Conservation (phyloP, 30 jellyfish, hydroid and myxozoan species). For the Sanderia malayensis region DNA sequence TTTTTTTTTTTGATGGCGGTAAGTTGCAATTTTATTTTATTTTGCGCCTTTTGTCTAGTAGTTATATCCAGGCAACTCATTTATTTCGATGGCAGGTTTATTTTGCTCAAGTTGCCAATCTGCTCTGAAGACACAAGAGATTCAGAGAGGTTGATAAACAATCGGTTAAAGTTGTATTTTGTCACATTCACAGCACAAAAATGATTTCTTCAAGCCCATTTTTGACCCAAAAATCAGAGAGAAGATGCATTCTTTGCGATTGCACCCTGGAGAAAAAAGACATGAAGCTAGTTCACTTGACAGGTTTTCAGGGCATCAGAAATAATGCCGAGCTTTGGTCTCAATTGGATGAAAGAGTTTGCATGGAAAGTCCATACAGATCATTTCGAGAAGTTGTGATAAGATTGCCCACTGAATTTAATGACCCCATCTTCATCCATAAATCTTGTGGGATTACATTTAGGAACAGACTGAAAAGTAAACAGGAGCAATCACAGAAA, state of each 20-base stretch:
- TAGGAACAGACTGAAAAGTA: slow-evolving; percentile 34
- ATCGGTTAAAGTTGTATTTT: slow-evolving; percentile 9
- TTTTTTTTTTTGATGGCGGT: slow-evolving; percentile 1
- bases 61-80: background rate
- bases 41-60: background rate
- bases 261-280: slow-evolving; percentile 29
- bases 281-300: slow-evolving; percentile 24
- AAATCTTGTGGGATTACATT: slow-evolving; percentile 41
- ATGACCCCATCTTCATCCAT: slow-evolving; percentile 22
- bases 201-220: slow-evolving; percentile 23
- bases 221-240: slow-evolving; percentile 8
- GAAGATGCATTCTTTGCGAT: slow-evolving; percentile 39
- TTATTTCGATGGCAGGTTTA: background rate
- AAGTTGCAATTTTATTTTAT: background rate
- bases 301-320: slow-evolving; percentile 42
- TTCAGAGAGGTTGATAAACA: slow-evolving; percentile 11
- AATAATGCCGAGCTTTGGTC: slow-evolving; percentile 41
- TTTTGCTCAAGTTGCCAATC: slow-evolving; percentile 3
- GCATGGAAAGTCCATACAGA: slow-evolving; percentile 38
- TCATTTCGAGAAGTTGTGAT: slow-evolving; percentile 38
- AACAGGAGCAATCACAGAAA: slow-evolving; percentile 46
- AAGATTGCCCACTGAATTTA: slow-evolving; percentile 42
- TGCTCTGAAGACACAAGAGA: background rate
- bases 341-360: slow-evolving; percentile 19
- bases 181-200: slow-evolving; percentile 13